phyloP scores from a whole-genome alignment of 2,113 vertebrate genomes.

The Platichthys flesus region DNA sequence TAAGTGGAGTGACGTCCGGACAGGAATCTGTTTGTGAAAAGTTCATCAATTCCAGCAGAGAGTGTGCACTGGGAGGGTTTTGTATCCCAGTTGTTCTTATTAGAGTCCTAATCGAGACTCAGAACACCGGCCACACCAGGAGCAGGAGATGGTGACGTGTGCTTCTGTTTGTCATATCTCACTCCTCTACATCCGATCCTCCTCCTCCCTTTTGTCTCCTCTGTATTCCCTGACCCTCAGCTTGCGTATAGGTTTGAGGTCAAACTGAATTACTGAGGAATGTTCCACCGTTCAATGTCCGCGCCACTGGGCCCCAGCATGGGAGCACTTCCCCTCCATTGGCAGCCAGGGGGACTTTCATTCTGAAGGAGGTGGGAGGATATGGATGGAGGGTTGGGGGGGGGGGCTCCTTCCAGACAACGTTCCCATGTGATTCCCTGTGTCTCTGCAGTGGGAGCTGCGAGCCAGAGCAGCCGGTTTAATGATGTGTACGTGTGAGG shows the following conservation, averaged over 20 bases:
- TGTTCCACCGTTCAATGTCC: slow-evolving; percentile 69
- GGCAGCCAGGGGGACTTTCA: slow-evolving; percentile 66
- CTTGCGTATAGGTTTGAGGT: slow-evolving; percentile 71
- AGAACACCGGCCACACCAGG: neutral
- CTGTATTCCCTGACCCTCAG: slow-evolving; percentile 55
- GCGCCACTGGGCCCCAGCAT: slow-evolving; percentile 70
- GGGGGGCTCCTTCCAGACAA: slow-evolving; percentile 46
- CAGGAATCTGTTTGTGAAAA: neutral
- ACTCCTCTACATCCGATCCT: slow-evolving; percentile 53
- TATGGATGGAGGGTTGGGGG: neutral
- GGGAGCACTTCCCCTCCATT: slow-evolving; percentile 72
- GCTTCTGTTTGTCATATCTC: slow-evolving; percentile 7
- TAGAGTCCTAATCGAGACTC: slow-evolving; percentile 1
- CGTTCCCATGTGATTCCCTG: slow-evolving; percentile 65
- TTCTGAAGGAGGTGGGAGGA: slow-evolving; percentile 27
- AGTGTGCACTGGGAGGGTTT: neutral
- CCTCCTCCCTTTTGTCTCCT: slow-evolving; percentile 30
- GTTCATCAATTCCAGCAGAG: neutral
- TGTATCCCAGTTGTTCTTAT: slow-evolving; percentile 7
- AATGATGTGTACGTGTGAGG: slow-evolving; percentile 68
- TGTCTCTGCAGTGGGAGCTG: slow-evolving; percentile 45
- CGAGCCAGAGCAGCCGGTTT: slow-evolving; percentile 50
- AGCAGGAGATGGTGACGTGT: neutral
- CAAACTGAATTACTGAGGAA: slow-evolving; percentile 85
- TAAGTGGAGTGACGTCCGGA: neutral